phyloP scores from a whole-genome alignment of 2,888 invertebrate genomes.

The Elysia crispata region DNA sequence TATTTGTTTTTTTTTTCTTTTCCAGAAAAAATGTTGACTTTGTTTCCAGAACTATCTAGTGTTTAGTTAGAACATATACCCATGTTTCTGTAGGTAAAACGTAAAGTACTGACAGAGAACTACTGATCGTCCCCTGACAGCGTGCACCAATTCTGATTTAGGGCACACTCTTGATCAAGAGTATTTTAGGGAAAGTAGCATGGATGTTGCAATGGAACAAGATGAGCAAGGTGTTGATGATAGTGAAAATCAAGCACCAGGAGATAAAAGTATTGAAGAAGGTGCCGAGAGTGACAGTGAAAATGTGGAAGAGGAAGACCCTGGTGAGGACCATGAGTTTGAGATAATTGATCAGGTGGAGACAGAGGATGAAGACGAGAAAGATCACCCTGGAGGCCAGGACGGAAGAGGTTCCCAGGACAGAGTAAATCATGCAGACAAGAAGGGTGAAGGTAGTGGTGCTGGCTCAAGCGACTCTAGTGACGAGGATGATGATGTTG shows the following conservation, averaged over 20 bases:
- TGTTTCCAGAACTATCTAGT: no score
- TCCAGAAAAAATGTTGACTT: no score
- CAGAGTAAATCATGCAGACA: conserved; percentile 39
- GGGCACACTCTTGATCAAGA: neutral
- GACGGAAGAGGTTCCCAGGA: conserved; percentile 15
- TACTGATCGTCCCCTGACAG: neutral
- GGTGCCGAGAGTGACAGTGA: conserved; percentile 36
- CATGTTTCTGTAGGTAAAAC: neutral
- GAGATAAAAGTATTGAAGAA: conserved; percentile 7
- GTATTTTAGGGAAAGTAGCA: neutral
- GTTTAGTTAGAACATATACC: no score
- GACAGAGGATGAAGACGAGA: conserved; percentile 46
- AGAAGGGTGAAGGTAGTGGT: conserved; percentile 41
- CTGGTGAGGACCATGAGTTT: conserved; percentile 54
- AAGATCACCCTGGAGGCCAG: conserved; percentile 5
- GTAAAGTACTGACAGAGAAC: neutral
- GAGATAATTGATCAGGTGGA: conserved; percentile 62
- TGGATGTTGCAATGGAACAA: neutral
- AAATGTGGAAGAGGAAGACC: conserved; percentile 27
- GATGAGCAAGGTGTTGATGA: neutral
- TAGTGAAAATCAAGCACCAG: conserved; percentile 16
- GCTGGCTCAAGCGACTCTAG: no score
- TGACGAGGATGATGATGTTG: conserved; percentile 54
- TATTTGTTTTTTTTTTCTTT: no score
- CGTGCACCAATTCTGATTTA: no score